Base-by-base conservation (phyloP, 1,140 invertebrate species). In the Anastrepha obliqua region DNA sequence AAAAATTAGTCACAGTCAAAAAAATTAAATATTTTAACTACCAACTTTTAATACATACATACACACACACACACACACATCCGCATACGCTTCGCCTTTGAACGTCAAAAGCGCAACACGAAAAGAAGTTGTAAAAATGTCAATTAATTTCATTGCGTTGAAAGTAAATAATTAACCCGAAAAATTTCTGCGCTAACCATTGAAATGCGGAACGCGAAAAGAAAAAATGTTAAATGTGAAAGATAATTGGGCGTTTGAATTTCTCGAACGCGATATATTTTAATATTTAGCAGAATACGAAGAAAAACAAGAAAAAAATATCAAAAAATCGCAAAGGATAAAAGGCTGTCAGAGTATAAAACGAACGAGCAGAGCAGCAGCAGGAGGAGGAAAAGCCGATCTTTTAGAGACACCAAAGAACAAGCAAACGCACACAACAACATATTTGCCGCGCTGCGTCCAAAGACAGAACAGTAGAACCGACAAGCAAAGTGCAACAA, bases 211-310 rank as follows among this genome's bases (percentile, higher is more conserved):
- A 81, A 81, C 74, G 74, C 74, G 47, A 81, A 81, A 81, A 13
- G 74, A 47, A 81, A 51, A 81, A 81, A 81, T 81, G 74, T 58
- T 81, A 58, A 81, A 81, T 81, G 74, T 81, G 74, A 81, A 81
- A 81, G 74, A 81, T 81, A 81, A 81, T 81, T 81, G 74, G 74
- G 74, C 74, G 74, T 81, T 81, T 81, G 74, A 81, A 55, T 81
- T 81, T 81, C 47, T 17, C 74, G 74, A 55, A 11, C 42, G 44
- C 47, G 44, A 81, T 81, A 62, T 62, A 81, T 81, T 81, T 58
- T 81, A 55, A 81, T 81, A 81, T 81, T 81, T 81, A 20, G 47
- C 15, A 51, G 6, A 81, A 55, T 8, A 42, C 44, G 17, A 81
- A 2, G 3, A 62, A 8, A 15, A 6, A 62, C 9, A 62, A 62